Conservation (phyloP, 2,113 vertebrate genomes). For the Rana temporaria region DNA sequence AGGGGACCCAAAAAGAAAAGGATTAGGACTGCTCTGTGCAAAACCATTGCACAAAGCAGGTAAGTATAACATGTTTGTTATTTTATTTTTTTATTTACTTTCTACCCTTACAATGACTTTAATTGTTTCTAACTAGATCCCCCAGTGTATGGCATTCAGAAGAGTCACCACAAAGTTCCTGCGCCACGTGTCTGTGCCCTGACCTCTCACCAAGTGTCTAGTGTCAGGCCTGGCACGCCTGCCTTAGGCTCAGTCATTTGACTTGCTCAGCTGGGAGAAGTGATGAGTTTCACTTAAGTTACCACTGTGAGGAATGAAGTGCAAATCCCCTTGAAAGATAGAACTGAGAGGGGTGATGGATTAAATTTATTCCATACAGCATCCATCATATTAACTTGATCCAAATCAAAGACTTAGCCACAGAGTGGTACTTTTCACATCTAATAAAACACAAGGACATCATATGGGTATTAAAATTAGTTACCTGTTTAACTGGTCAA, state of each 20-base stretch:
- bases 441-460: no score
- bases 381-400: background rate
- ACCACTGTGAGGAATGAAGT: conserved; percentile 48
- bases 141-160: no score
- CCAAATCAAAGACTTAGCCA: background rate
- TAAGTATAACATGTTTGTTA: no score
- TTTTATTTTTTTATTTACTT: no score
- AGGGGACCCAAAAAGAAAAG: no score
- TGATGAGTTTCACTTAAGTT: conserved; percentile 59
- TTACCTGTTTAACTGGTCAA: no score
- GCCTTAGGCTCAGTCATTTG: conserved; percentile 40
- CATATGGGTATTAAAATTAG: no score
- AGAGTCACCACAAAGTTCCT: no score
- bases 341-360: background rate
- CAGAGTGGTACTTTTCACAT: background rate
- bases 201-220: conserved; percentile 31
- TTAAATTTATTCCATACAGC: conserved; percentile 24
- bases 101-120: no score
- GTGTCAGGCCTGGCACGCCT: conserved; percentile 35
- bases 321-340: conserved; percentile 57
- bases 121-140: no score
- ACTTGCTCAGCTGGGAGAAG: conserved; percentile 32
- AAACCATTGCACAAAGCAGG: no score
- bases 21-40: no score
- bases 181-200: background rate